Evolutionary conservation across 2,113 vertebrate species (phyloP).

Genomic region (Isurus oxyrinchus): DNA sequence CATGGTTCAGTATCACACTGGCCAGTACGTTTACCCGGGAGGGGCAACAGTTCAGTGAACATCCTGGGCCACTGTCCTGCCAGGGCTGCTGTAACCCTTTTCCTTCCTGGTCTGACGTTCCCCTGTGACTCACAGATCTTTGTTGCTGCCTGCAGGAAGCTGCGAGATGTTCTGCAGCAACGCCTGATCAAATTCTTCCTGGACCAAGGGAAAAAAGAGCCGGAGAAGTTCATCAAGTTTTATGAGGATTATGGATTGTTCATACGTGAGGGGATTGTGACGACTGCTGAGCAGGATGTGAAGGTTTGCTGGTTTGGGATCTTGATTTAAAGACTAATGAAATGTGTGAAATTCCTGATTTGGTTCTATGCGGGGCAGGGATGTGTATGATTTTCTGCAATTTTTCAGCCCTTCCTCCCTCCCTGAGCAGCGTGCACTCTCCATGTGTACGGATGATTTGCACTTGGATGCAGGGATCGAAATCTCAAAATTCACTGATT

Average conservation of each 20-base stretch:
- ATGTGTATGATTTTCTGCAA: not conserved
- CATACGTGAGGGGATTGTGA: conserved; percentile 93
- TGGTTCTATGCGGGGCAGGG: not conserved
- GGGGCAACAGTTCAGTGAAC: not conserved
- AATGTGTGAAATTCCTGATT: not conserved
- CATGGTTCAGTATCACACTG: not conserved
- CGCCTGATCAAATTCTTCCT: conserved; percentile 84
- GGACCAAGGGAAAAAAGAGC: conserved; percentile 92
- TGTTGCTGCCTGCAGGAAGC: conserved; percentile 63
- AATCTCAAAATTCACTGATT: not conserved
- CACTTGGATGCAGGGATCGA: not conserved
- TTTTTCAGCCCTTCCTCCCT: not conserved
- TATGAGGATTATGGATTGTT: conserved; percentile 91
- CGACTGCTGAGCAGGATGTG: conserved; percentile 79
- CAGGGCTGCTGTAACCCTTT: no score
- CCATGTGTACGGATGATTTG: not conserved
- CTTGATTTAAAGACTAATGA: not conserved
- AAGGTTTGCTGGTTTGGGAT: conserved; percentile 63
- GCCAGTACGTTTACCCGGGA: not conserved
- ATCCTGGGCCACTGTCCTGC: not conserved
- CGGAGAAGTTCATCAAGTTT: conserved; percentile 84
- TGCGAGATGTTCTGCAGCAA: conserved; percentile 82
- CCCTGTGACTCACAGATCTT: not conserved
- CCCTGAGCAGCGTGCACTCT: not conserved
- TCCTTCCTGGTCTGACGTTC: no score